phyloP scores from a whole-genome alignment of 2,888 invertebrate genomes.

The Parochlus steinenii region DNA sequence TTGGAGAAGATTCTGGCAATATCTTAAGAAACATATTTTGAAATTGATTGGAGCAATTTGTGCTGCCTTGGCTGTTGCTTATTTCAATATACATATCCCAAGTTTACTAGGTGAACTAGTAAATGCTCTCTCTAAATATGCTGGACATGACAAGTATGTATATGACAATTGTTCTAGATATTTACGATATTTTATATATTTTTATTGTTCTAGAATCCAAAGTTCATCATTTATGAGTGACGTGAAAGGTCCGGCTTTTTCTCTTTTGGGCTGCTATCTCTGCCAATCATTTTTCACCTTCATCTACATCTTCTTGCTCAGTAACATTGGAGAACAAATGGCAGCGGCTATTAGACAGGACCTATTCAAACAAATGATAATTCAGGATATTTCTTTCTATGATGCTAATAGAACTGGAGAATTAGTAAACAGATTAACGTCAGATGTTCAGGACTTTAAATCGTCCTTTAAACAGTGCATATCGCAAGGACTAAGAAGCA shows the following conservation, averaged over 20 bases:
- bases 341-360: conserved; percentile 66
- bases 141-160: conserved; percentile 24
- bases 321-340: conserved; percentile 76
- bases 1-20: conserved; percentile 55
- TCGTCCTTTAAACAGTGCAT: conserved; percentile 88
- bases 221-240: conserved; percentile 23
- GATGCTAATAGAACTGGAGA: conserved; percentile 84
- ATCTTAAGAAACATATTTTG: conserved; percentile 61
- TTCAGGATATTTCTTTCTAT: conserved; percentile 82
- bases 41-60: conserved; percentile 58
- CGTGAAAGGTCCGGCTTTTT: conserved; percentile 24
- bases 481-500: conserved; percentile 76
- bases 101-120: conserved; percentile 66
- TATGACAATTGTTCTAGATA: no score
- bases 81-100: conserved; percentile 80
- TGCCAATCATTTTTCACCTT: conserved; percentile 73
- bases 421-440: conserved; percentile 75
- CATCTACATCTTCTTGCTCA: conserved; percentile 71
- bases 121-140: conserved; percentile 51
- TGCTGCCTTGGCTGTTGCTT: conserved; percentile 72
- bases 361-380: conserved; percentile 65
- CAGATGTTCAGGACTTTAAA: conserved; percentile 94
- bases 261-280: conserved; percentile 25
- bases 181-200: conserved; percentile 5
- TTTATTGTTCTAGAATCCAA: not conserved